Base-by-base conservation (phyloP, 2,113 vertebrate species). In the Patagioenas fasciata region DNA sequence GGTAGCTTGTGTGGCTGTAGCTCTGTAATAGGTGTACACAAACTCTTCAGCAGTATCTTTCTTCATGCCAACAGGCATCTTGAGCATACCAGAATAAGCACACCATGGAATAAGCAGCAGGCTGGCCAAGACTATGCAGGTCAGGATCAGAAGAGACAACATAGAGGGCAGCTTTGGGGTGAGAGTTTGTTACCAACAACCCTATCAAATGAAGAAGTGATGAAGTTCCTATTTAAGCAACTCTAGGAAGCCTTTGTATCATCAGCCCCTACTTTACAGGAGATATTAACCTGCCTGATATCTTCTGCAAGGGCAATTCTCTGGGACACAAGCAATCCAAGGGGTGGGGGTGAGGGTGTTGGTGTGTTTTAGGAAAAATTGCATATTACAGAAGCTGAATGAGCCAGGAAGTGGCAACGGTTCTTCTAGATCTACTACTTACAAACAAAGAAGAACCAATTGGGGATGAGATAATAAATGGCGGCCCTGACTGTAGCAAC, bases 331-430 rank as follows among this genome's bases (percentile, higher is more conserved):
- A 42, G 5, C 26, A 73, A 40, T 61, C 48, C 10, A 65, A 3
- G 1, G 5, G 3, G 11, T 25, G 5, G 13, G 10, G 21, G 11
- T 26, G 29, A 12, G 7, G 2, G 3, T 38, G 5, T 58, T 66
- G 26, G 6, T 78, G 17, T 32, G 6, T 34, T 18, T 44, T 57
- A 32, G 47, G 36, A 78, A 61, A 42, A 85, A 10, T 5, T 38
- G 4, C 13, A 48, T 38, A 4, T 20, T 10, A 56, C 8, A 47
- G 53, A 62, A 69, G 5, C 9, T 82, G 18, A 3, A 40, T n/a
- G 16, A 91, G 18, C 11, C 4, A 15, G 17, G 6, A 88, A 57
- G 10, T 11, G 16, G 6, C 21, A 74, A n/a, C 50, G 28, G 10
- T 1, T 57, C 3, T 54, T 4, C 38, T 50, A 20, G 4, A 38